A percentile compares a stretch with the other conserved stretches of the same genome.
Evolutionary conservation across 2,888 invertebrate genomes (phyloP).

Genomic region (Xestia rhomboidea): DNA sequence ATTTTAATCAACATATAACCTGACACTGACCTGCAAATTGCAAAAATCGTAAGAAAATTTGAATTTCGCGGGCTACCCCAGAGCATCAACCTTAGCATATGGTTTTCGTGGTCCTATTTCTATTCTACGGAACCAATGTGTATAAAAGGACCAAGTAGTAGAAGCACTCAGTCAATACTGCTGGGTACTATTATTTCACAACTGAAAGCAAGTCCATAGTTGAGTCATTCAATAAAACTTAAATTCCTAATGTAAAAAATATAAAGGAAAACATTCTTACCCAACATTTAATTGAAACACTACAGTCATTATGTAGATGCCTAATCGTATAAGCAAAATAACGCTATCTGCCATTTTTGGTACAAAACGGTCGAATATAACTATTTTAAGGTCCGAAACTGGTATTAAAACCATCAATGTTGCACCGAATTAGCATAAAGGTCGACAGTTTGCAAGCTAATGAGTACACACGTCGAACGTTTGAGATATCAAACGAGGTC

Average conservation of each 20-base stretch:
- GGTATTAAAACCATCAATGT: constrained; percentile 61
- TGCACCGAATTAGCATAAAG: constrained; percentile 68
- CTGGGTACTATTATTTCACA: background rate
- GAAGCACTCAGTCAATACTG: background rate
- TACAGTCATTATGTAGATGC: constrained; percentile 2
- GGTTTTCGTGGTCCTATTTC: background rate
- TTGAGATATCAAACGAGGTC: constrained; percentile 71
- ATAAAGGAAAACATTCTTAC: constrained; percentile 1
- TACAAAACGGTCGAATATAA: constrained; percentile 10
- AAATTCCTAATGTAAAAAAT: background rate
- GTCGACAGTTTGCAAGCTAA: constrained; percentile 70
- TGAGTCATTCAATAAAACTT: background rate
- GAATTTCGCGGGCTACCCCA: no score
- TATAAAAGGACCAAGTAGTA: background rate
- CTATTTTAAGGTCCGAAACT: constrained; percentile 34
- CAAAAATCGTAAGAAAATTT: no score
- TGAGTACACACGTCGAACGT: constrained; percentile 63
- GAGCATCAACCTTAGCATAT: no score
- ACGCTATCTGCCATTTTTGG: constrained; percentile 4
- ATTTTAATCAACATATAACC: no score
- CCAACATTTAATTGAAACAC: constrained; percentile 15
- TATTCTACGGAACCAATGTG: background rate
- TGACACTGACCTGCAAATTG: no score
- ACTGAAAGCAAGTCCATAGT: background rate
- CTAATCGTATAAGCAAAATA: constrained; percentile 1